Evolutionary conservation across 2,888 invertebrate genomes (phyloP).

Genomic region (Amphipoea lucens): DNA sequence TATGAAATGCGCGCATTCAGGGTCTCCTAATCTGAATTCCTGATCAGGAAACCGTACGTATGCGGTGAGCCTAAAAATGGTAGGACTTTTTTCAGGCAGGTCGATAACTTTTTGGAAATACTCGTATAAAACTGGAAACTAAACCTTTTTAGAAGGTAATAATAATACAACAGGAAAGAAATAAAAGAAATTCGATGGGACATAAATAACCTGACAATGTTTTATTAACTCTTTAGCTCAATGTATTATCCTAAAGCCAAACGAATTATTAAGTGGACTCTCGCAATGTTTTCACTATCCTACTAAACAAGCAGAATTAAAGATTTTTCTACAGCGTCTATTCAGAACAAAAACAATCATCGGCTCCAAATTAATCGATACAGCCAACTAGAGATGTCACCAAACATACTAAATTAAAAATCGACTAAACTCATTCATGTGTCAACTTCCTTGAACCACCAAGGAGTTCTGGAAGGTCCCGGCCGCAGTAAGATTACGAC

Average conservation of each 20-base stretch:
- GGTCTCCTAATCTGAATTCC: too few species aligned
- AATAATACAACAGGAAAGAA: background rate
- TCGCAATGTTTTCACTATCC: background rate
- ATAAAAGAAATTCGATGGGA: background rate
- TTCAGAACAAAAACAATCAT: background rate
- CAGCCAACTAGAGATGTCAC: background rate
- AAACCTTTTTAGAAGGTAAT: background rate
- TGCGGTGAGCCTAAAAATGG: too few species aligned
- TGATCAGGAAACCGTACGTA: too few species aligned
- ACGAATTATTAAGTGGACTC: background rate
- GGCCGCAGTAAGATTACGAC: conserved; percentile 56
- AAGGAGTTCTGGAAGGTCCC: conserved; percentile 43
- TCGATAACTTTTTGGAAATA: background rate
- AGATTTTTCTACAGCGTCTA: background rate
- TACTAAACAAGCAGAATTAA: background rate
- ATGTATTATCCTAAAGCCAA: background rate
- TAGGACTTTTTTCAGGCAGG: background rate
- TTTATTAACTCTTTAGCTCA: background rate
- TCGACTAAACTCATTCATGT: conserved; percentile 28
- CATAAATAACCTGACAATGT: background rate
- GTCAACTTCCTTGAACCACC: conserved; percentile 2
- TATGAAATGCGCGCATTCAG: too few species aligned
- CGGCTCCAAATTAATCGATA: background rate
- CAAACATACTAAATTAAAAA: conserved; percentile 21
- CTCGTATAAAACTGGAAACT: background rate